These are phyloP conservation scores for Siderastrea siderea DNA, from an alignment of 92 coral and sea anemone genomes.

Conservation along the genomic window DNA sequence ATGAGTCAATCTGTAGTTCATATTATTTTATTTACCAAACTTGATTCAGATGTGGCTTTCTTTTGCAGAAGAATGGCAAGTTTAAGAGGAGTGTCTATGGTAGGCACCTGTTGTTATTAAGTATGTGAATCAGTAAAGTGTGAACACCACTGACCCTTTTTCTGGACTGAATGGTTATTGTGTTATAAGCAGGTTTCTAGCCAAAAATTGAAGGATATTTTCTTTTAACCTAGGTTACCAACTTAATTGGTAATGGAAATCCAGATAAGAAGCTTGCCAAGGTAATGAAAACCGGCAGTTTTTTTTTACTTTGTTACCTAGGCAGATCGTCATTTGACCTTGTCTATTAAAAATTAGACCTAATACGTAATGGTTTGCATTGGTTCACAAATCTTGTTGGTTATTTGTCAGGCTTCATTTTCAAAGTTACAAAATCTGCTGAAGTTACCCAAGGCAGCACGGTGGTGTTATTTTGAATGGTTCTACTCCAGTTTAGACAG, in stretches of 20 bases:
- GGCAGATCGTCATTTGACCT: neutral
- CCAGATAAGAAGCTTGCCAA: constrained; percentile 73
- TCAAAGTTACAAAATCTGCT: constrained; percentile 89
- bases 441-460: constrained; percentile 96
- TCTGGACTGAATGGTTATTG: neutral
- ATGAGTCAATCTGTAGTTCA: neutral
- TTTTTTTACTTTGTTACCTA: neutral
- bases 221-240: neutral
- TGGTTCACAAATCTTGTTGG: neutral
- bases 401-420: constrained; percentile 64
- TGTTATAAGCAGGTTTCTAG: no score
- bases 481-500: constrained; percentile 96
- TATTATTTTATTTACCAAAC: no score
- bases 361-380: no score
- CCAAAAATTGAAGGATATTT: neutral
- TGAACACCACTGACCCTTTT: no score
- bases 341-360: no score
- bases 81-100: constrained; percentile 38
- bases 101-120: neutral
- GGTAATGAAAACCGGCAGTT: constrained; percentile 14
- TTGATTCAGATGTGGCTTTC: neutral
- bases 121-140: neutral
- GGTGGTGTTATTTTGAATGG: constrained; percentile 99
- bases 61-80: constrained; percentile 38
- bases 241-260: constrained; percentile 63